phyloP scores from a whole-genome alignment of 2,797 vertebrate genomes.

The Naso thynnoides region DNA sequence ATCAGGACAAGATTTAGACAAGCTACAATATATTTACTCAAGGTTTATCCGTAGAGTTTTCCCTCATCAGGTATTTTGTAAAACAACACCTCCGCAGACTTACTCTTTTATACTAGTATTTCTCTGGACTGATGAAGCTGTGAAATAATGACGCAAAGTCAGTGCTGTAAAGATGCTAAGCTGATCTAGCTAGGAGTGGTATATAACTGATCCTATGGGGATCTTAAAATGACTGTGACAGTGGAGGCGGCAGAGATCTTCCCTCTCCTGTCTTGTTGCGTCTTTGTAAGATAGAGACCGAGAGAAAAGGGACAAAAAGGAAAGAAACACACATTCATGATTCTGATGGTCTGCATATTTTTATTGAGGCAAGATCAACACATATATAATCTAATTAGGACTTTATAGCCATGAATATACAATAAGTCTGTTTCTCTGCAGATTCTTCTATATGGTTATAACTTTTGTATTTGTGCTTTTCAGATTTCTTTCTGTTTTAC shows the following conservation, averaged over 20 bases:
- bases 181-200: conserved; percentile 11
- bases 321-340: conserved; percentile 34
- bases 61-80: conserved; percentile 2
- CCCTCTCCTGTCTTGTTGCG: conserved; percentile 28
- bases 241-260: conserved; percentile 33
- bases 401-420: conserved; percentile 21
- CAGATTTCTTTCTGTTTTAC: not conserved
- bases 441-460: not conserved
- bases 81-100: conserved; percentile 6
- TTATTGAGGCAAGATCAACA: conserved; percentile 27
- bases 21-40: too few relatives aligned
- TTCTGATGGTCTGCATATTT: conserved; percentile 49
- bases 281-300: conserved; percentile 11
- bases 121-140: conserved; percentile 1
- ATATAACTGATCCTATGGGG: conserved; percentile 33
- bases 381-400: conserved; percentile 45
- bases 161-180: conserved; percentile 15
- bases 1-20: not conserved
- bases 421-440: conserved; percentile 13
- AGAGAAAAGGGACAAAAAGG: conserved; percentile 42
- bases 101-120: not conserved
- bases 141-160: conserved; percentile 27
- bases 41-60: conserved; percentile 2
- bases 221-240: conserved; percentile 50
- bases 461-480: not conserved